Evolutionary conservation across 2,113 vertebrate genomes (phyloP).

Genomic region (Clarias batrachus): DNA sequence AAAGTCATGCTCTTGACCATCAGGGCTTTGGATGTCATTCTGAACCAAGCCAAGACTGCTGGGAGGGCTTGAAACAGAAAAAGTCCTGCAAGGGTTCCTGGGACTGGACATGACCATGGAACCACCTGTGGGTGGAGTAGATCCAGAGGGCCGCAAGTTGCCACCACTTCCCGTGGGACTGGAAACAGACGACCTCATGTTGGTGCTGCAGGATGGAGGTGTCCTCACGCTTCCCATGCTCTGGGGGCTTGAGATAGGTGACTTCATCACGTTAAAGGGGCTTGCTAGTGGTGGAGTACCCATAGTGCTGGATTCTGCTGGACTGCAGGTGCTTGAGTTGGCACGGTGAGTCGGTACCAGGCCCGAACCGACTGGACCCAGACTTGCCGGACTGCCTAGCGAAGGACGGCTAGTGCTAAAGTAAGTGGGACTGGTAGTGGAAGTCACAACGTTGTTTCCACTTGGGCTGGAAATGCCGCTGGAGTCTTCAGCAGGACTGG

Average conservation of each 20-base stretch:
- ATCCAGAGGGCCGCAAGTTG: slow-evolving; percentile 80
- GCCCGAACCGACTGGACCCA: slow-evolving; percentile 77
- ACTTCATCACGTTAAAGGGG: slow-evolving; percentile 91
- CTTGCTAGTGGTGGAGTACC: slow-evolving; percentile 91
- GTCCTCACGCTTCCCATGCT: slow-evolving; percentile 92
- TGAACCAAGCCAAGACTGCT: slow-evolving; percentile 78
- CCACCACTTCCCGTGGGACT: slow-evolving; percentile 83
- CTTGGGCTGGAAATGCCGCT: slow-evolving; percentile 77
- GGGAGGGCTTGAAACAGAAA: slow-evolving; percentile 87
- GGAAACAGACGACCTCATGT: slow-evolving; percentile 87
- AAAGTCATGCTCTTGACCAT: slow-evolving; percentile 79
- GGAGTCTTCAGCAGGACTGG: slow-evolving; percentile 76
- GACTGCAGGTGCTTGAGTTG: slow-evolving; percentile 87
- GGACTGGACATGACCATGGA: slow-evolving; percentile 74
- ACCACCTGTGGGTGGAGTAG: slow-evolving; percentile 82
- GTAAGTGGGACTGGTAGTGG: slow-evolving; percentile 83
- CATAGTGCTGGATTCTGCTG: slow-evolving; percentile 82
- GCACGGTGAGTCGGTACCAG: slow-evolving; percentile 79
- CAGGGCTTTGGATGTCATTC: slow-evolving; percentile 82
- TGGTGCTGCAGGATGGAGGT: slow-evolving; percentile 85
- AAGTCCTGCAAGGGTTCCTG: slow-evolving; percentile 74
- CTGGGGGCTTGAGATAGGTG: slow-evolving; percentile 92
- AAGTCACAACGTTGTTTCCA: slow-evolving; percentile 87
- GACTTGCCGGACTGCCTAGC: slow-evolving; percentile 81
- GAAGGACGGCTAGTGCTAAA: slow-evolving; percentile 76